A percentile compares a stretch with the other conserved stretches of the same genome.
Evolutionary conservation across 2,113 vertebrate genomes (phyloP).

Genomic region (Ancistrus triradiatus): DNA sequence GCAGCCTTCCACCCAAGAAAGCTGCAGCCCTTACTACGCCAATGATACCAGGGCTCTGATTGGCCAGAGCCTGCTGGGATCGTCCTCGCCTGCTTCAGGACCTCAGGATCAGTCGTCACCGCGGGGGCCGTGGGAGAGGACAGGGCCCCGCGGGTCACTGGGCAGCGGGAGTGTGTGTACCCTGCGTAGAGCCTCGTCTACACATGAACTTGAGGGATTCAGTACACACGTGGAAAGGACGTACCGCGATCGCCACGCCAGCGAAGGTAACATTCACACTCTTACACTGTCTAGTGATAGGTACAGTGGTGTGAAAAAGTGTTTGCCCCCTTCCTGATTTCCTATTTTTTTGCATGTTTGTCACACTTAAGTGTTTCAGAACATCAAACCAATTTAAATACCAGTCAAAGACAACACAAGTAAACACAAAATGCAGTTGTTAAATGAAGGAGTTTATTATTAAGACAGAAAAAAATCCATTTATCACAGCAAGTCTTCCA

Average conservation of each 20-base stretch:
- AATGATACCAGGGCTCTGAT: conserved; percentile 94
- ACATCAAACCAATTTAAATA: too few species aligned
- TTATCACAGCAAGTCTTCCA: too few species aligned
- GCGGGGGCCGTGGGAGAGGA: conserved; percentile 82
- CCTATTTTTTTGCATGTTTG: too few species aligned
- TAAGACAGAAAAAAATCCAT: too few species aligned
- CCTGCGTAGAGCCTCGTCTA: conserved; percentile 88
- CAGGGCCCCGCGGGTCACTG: conserved; percentile 69
- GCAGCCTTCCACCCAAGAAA: conserved; percentile 85
- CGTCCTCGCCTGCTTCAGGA: conserved; percentile 84
- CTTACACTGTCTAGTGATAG: too few species aligned
- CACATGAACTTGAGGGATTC: conserved; percentile 90
- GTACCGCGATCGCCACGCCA: conserved; percentile 92
- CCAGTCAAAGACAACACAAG: too few species aligned
- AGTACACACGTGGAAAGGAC: conserved; percentile 72
- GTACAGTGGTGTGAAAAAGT: too few species aligned
- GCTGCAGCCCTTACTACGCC: conserved; percentile 86
- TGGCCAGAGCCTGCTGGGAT: conserved; percentile 72
- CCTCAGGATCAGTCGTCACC: conserved; percentile 93
- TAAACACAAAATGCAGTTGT: too few species aligned
- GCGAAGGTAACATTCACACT: too few species aligned
- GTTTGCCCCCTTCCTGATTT: too few species aligned
- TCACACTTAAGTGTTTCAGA: too few species aligned
- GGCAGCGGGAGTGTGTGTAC: conserved; percentile 80
- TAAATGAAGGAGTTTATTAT: too few species aligned